Conservation (phyloP, 2,113 vertebrate species). For the Brachypteracias leptosomus region DNA sequence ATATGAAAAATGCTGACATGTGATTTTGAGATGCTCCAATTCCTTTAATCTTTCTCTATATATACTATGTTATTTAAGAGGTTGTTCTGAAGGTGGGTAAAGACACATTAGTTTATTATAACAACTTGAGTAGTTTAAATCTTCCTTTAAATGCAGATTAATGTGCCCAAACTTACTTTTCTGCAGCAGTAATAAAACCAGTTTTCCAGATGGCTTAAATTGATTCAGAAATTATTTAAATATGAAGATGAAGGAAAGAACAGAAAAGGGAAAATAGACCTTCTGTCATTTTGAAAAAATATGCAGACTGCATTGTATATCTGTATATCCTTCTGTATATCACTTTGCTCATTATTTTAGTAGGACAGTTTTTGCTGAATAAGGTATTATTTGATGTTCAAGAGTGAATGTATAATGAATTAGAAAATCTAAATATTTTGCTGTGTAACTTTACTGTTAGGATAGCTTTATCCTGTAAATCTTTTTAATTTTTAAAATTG, state of each 20-base stretch:
- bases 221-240: not conserved
- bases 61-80: not conserved
- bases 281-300: not conserved
- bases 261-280: not conserved
- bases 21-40: not conserved
- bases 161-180: not conserved
- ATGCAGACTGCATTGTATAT: not conserved
- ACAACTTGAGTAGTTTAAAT: not conserved
- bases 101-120: not conserved
- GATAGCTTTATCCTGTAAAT: not conserved
- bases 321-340: not conserved
- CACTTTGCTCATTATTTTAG: not conserved
- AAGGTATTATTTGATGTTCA: not conserved
- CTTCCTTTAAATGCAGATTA: not conserved
- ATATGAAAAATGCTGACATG: not conserved
- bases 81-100: not conserved
- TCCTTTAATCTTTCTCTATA: not conserved
- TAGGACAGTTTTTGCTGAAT: not conserved
- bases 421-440: not conserved
- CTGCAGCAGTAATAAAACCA: not conserved
- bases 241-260: not conserved
- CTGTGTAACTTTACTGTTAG: not conserved
- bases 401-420: not conserved
- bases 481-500: not conserved
- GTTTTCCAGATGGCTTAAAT: not conserved